phyloP scores from a whole-genome alignment of 2,888 invertebrate species.

The Dicranocentrus wangi region DNA sequence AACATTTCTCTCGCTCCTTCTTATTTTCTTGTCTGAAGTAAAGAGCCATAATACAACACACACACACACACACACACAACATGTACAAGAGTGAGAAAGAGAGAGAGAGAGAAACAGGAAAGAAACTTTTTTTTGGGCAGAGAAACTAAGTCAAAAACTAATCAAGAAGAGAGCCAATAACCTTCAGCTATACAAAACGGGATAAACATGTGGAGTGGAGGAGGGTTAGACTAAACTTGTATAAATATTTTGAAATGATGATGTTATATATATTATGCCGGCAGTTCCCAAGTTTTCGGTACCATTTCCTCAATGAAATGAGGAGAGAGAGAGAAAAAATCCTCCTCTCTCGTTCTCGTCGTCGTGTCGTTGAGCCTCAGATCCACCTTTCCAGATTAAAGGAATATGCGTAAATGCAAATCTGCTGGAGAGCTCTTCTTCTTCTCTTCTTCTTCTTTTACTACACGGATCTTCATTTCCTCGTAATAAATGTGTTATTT shows the following conservation, averaged over 20 bases:
- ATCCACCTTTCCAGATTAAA: constrained; percentile 10
- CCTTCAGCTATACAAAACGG: constrained; percentile 40
- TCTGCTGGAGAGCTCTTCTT: not conserved
- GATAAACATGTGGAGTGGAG: constrained; percentile 17
- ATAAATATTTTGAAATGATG: constrained; percentile 36
- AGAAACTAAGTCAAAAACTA: constrained; percentile 50
- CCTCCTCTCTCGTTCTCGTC: too few species aligned
- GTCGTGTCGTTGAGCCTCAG: not conserved
- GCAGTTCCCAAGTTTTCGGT: too few species aligned
- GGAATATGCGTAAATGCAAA: constrained; percentile 33
- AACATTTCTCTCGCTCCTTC: constrained; percentile 6
- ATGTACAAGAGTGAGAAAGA: not conserved
- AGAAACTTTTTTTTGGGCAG: constrained; percentile 24
- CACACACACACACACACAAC: not conserved
- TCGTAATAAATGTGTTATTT: too few species aligned
- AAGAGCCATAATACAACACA: not conserved
- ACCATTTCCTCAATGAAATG: too few species aligned
- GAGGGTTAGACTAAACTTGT: constrained; percentile 6
- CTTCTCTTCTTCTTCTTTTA: too few species aligned
- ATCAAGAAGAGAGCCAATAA: constrained; percentile 56
- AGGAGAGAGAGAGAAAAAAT: too few species aligned
- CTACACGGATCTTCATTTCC: constrained; percentile 6
- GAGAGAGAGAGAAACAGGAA: not conserved
- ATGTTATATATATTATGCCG: too few species aligned
- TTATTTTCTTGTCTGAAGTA: too few species aligned